Evolutionary conservation across 2,797 vertebrate species (phyloP).

Genomic region (Bradypodion pumilum): DNA sequence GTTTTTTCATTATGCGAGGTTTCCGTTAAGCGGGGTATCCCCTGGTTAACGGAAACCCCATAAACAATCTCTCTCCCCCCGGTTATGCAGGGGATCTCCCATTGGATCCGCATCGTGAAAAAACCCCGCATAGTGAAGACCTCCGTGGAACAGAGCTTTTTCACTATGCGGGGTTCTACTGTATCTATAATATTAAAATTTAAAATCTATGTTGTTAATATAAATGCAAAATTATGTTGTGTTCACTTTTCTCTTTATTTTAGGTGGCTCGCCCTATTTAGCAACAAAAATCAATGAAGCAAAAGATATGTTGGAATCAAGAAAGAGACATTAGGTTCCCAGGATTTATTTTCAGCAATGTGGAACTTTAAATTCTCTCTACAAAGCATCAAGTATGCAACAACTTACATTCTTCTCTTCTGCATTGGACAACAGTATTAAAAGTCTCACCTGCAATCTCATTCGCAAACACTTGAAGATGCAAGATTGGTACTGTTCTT

Average conservation of each 20-base stretch:
- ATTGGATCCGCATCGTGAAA: too few species aligned
- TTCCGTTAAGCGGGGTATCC: too few species aligned
- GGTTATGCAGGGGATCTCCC: too few species aligned
- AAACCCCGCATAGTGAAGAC: too few species aligned
- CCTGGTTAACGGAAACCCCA: too few species aligned
- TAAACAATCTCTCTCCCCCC: too few species aligned
- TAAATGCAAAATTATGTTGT: neutral
- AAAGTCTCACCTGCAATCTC: neutral
- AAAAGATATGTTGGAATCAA: slow-evolving; percentile 89
- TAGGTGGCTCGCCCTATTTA: slow-evolving; percentile 91
- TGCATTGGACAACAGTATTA: neutral
- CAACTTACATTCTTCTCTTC: neutral
- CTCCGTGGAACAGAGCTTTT: too few species aligned
- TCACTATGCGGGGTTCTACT: too few species aligned
- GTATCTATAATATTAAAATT: slow-evolving; percentile 35
- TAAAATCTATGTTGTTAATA: neutral
- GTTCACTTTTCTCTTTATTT: slow-evolving; percentile 39
- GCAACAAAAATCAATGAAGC: slow-evolving; percentile 95
- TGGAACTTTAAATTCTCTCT: neutral
- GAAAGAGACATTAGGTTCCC: slow-evolving; percentile 75
- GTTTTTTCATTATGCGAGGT: too few species aligned
- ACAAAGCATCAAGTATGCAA: slow-evolving; percentile 2
- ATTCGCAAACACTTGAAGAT: slow-evolving; percentile 32
- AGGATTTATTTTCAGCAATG: neutral
- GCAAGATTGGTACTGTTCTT: neutral